Base-by-base conservation (phyloP, 2,888 invertebrate genomes). In the Tortrix viridana region DNA sequence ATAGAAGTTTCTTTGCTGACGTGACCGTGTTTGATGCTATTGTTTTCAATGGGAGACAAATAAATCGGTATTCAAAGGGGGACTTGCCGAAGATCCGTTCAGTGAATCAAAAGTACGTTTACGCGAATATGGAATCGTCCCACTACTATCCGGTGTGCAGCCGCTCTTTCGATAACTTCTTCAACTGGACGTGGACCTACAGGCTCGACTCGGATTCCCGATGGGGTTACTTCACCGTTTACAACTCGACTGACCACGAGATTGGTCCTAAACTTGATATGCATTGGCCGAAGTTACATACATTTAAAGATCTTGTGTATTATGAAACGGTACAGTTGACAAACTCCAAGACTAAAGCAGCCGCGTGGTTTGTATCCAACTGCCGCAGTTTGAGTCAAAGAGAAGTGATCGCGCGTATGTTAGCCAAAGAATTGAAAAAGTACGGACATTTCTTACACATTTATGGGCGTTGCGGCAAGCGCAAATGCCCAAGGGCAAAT, bases 281-380 rank as follows among this genome's bases (percentile, higher is more conserved):
- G 71, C 53, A 74, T 41, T 83, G 82, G 83, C 66, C 74, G 3
- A 58, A 77, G 19, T 79, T 83, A 80, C 26, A 26, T 26, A 9
- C 0, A 26, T 26, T 26, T 26, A 26, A 26, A 26, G 65, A 71
- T 9, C 74, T 79, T 6, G 69, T 76, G 2, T 70, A 55, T 16
- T 53, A 67, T 3, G 46, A 19, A 18, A 47, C 67, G 5, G 70
- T 65, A 54, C 5, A 18, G 1, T 22, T 46, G 3, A 20, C 53
- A 16, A 37, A 14, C 9, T 41, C 57, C 1, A 85, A 85, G 70
- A 75, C 49, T 3, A 74, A 70, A 67, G 76, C 82, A 2, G 86
- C 79, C 0, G 86, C 84, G 7, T 89, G 87, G 88, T 85, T 87
- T 50, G 80, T 74, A 4, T 85, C 88, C 1, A 84, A 84, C 61